These are phyloP conservation scores for Palythoa grandis DNA, from an alignment of 92 coral and sea anemone species.

Conservation along the genomic window DNA sequence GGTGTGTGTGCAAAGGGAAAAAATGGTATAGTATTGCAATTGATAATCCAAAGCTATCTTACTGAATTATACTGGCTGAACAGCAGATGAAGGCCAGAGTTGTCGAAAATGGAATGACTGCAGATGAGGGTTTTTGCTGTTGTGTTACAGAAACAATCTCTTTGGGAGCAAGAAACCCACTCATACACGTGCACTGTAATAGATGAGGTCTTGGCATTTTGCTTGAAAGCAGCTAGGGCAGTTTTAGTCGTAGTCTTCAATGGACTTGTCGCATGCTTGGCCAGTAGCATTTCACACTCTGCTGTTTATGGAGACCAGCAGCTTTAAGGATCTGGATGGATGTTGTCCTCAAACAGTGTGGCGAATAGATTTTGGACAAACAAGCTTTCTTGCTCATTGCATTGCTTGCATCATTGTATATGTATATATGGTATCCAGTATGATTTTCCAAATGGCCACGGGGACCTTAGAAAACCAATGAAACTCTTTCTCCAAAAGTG, in stretches of 20 bases:
- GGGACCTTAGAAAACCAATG: conserved; percentile 20
- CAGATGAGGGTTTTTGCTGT: too few relatives aligned
- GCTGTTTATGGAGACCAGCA: conserved; percentile 4
- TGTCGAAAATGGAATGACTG: too few relatives aligned
- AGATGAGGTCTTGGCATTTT: conserved; percentile 14
- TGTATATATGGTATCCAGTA: conserved; percentile 1
- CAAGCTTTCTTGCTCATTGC: not conserved
- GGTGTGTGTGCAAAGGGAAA: too few relatives aligned
- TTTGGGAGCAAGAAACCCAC: not conserved
- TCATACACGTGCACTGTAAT: too few relatives aligned
- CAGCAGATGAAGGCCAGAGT: too few relatives aligned
- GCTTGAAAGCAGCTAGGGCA: conserved; percentile 11
- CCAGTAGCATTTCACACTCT: conserved; percentile 23
- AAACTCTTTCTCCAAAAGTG: too few relatives aligned
- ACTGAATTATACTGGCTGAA: too few relatives aligned
- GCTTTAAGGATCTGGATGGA: conserved; percentile 11
- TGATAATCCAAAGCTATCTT: too few relatives aligned
- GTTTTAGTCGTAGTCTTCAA: conserved; percentile 14
- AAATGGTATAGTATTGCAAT: too few relatives aligned
- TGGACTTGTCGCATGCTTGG: conserved; percentile 5
- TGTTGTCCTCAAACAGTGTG: conserved; percentile 31
- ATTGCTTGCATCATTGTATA: not conserved
- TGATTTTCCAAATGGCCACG: conserved; percentile 19
- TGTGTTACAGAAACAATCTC: not conserved
- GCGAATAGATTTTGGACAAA: not conserved